Evolutionary conservation across 2,888 invertebrate species (phyloP), one percentile per base, ranked within the genome.

Genomic region (Psococerastis gibbosa): DNA sequence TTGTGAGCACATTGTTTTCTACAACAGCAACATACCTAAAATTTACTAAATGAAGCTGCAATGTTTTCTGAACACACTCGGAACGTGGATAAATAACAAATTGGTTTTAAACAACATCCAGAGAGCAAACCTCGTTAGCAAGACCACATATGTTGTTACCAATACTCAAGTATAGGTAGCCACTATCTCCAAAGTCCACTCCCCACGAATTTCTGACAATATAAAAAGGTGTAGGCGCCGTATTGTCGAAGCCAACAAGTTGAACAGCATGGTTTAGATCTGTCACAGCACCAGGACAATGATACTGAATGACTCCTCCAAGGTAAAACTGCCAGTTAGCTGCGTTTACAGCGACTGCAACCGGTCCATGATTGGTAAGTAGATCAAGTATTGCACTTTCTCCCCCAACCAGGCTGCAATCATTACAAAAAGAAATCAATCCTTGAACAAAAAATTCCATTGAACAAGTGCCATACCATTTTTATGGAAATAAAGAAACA

Each of bases 171-270:
- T 80, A 73, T 4, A 87, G 55, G 55, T 84, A 87, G 0, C 88
- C 88, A 18, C 66, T 61, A 50, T 76, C 68, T 0, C 87, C 88
- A 54, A 80, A 88, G 4, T 70, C 67, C 3, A 65, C 54, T 0
- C 87, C 87, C 88, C 88, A 89, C 0, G 85, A 84, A 62, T 88
- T 88, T 53, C 79, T 71, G 1, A 79, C 78, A 41, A 88, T 82
- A 58, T 85, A 89, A 62, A 76, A 73, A 0, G 87, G 87, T 13
- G 78, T 71, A 2, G 68, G 64, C 3, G 70, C 75, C 4, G 72
- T 70, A 16, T 75, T 60, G 55, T 88, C 79, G 57, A 87, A 89
- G 1, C 89, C 88, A 0, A 88, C 77, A 42, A 88, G 66, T 57
- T 83, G 73, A 0, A 84, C 82, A 0, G 85, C 85, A 55, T 88